Base-by-base conservation (phyloP, 1,140 invertebrate species). In the Atta texana region DNA sequence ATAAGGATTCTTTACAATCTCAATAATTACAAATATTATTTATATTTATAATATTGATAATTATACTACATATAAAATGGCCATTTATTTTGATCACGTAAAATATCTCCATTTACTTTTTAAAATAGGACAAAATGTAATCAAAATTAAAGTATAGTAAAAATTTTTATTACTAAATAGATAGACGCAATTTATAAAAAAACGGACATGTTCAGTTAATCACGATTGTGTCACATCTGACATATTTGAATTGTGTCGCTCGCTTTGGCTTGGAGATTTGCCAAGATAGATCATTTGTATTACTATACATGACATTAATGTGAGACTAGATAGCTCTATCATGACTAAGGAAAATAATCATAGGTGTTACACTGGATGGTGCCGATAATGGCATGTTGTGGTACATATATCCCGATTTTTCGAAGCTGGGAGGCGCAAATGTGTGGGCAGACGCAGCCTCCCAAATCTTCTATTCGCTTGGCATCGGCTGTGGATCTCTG, bases 351-450 rank as follows among this genome's bases (percentile, higher is more conserved):
- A 8, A 71, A 21, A 87, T 53, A 59, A 88, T 86, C 64, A 7
- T 76, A 94, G 96, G 97, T 87, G 95, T 96, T 2, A 98, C 97
- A 0, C 94, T 98, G 16, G 96, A 97, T 4, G 98, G 98, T 1
- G 97, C 97, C 5, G 61, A 89, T 0, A 96, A 97, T 16, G 98
- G 98, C 1, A 96, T 98, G 44, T 66, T 96, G 12, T 97, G 97
- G 94, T 99, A 98, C 93, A 95, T 98, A 96, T 95, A 0, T 28
- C 98, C 98, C 0, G 94, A 97, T 51, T 98, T 97, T 97, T 94
- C 96, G 0, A 96, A 94, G 14, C 93, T 98, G n/a, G 61, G 94
- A 0, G 89, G 95, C 16, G 95, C 96, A 0, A 94, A 94, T 39
- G 96, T 97, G 3, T 97, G 96, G 96, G 96, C 96, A 8, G 96